Evolutionary conservation across 1,140 invertebrate genomes (phyloP).

Genomic region (Hycleus phaleratus): DNA sequence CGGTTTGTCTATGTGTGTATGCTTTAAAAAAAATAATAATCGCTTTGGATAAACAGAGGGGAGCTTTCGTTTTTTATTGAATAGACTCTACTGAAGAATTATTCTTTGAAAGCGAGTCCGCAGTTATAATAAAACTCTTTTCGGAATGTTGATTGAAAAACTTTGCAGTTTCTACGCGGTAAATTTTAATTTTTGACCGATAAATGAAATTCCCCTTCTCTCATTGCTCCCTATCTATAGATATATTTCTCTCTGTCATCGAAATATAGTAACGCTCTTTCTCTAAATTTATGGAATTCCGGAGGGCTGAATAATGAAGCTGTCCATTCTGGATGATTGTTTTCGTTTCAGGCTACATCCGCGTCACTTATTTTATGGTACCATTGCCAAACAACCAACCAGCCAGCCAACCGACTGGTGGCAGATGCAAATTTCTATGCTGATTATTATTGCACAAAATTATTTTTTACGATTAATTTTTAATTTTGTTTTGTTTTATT

Average conservation of each 20-base stretch:
- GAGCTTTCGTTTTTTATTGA: slow-evolving; percentile 1
- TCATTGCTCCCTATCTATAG: no score
- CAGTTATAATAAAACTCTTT: slow-evolving; percentile 7
- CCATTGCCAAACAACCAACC: background rate
- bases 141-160: slow-evolving; percentile 14
- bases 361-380: slow-evolving; percentile 2
- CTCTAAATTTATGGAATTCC: slow-evolving; percentile 11
- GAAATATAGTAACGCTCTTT: slow-evolving; percentile 1
- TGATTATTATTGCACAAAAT: no score
- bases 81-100: slow-evolving; percentile 4
- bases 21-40: no score
- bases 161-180: slow-evolving; percentile 7
- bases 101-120: slow-evolving; percentile 3
- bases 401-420: background rate
- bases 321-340: slow-evolving; percentile 7
- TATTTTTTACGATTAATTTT: no score
- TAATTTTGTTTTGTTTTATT: no score
- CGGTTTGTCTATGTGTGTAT: no score
- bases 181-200: slow-evolving; percentile 15
- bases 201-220: background rate
- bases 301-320: slow-evolving; percentile 9
- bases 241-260: background rate
- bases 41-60: no score
- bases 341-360: slow-evolving; percentile 9
- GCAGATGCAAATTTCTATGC: slow-evolving; percentile 1